phyloP scores from a whole-genome alignment of 2,888 invertebrate species.

The Drosophila neotestacea region DNA sequence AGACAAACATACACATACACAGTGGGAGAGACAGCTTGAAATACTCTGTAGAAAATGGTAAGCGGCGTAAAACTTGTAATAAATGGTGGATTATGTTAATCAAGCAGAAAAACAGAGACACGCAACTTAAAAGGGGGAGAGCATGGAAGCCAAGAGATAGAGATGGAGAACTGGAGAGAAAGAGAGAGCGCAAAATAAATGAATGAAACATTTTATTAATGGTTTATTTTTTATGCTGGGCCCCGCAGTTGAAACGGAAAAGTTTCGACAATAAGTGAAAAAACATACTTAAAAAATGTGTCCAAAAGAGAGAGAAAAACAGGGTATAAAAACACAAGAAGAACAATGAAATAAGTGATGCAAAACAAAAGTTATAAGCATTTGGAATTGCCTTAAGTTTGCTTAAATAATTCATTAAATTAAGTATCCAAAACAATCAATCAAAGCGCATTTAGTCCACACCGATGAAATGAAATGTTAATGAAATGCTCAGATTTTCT shows the following conservation, averaged over 20 bases:
- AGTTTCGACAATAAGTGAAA: constrained; percentile 44
- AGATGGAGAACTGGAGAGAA: constrained; percentile 9
- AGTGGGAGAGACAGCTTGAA: constrained; percentile 14
- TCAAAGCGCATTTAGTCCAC: constrained; percentile 71
- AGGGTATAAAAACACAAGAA: constrained; percentile 18
- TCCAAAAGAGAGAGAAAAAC: constrained; percentile 14
- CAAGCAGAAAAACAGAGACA: constrained; percentile 76
- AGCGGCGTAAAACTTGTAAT: constrained; percentile 67
- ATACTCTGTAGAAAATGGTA: constrained; percentile 37
- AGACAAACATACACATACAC: constrained; percentile 3
- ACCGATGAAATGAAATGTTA: constrained; percentile 57
- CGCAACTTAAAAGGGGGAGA: constrained; percentile 44
- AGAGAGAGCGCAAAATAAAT: constrained; percentile 59
- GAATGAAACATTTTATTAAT: constrained; percentile 78
- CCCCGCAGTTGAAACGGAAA: constrained; percentile 34
- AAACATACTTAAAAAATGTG: constrained; percentile 59
- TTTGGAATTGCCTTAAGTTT: constrained; percentile 51
- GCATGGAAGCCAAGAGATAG: constrained; percentile 8
- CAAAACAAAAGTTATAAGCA: constrained; percentile 66
- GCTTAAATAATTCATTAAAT: constrained; percentile 82
- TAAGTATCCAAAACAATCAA: constrained; percentile 80
- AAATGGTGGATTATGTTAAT: constrained; percentile 81
- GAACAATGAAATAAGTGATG: constrained; percentile 17
- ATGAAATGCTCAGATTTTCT: constrained; percentile 64
- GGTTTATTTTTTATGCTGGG: constrained; percentile 54